Evolutionary conservation across 2,888 invertebrate genomes (phyloP).

Genomic region (Cabera pusaria): DNA sequence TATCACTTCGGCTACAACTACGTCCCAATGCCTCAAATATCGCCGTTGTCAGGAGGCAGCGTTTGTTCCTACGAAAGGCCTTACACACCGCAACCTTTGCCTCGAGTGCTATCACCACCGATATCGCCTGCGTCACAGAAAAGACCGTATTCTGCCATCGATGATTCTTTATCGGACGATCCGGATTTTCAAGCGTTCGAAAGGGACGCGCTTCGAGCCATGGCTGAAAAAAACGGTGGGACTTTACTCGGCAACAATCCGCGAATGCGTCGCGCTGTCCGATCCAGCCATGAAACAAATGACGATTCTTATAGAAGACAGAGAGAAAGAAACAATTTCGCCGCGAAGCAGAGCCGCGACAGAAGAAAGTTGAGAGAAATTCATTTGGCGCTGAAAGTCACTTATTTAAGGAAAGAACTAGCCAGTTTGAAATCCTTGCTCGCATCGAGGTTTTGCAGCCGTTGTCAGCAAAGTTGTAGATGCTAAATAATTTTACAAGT

Average conservation of each 20-base stretch:
- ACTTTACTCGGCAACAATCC: conserved; percentile 81
- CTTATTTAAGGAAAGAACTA: conserved; percentile 83
- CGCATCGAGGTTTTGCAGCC: conserved; percentile 39
- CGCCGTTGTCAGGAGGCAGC: conserved; percentile 41
- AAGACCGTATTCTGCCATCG: conserved; percentile 31
- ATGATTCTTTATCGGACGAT: conserved; percentile 63
- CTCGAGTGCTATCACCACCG: conserved; percentile 39
- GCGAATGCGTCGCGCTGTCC: conserved; percentile 85
- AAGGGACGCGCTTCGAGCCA: conserved; percentile 85
- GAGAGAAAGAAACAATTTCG: conserved; percentile 95
- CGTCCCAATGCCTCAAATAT: conserved; percentile 36
- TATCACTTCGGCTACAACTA: conserved; percentile 36
- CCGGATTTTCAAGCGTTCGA: conserved; percentile 87
- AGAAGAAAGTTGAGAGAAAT: conserved; percentile 95
- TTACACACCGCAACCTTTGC: conserved; percentile 9
- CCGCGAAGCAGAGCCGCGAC: conserved; percentile 97
- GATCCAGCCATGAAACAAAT: conserved; percentile 56
- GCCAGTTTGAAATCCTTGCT: conserved; percentile 48
- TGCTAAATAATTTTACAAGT: too few species aligned
- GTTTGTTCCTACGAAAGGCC: conserved; percentile 39
- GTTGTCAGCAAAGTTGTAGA: conserved; percentile 41
- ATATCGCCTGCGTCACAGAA: conserved; percentile 36
- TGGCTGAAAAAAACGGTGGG: conserved; percentile 84
- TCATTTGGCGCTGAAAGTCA: conserved; percentile 94
- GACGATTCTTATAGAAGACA: conserved; percentile 95